Percentiles rank a stretch among this genome's conserved stretches.
These are phyloP conservation scores for Menura novaehollandiae DNA, from an alignment of 2,113 vertebrate genomes.

Conservation along the genomic window DNA sequence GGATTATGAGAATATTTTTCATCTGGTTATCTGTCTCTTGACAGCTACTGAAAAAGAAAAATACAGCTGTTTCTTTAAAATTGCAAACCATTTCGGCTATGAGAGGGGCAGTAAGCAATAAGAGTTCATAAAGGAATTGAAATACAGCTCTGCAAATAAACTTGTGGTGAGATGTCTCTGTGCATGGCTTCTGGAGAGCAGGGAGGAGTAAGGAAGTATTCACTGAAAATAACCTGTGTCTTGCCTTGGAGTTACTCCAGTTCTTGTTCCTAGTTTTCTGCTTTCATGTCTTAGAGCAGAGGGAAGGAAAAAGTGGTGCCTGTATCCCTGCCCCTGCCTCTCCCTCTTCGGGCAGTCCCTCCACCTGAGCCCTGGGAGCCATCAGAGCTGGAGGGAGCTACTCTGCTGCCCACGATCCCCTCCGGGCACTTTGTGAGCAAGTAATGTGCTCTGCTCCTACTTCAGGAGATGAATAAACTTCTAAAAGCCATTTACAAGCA, in stretches of 20 bases:
- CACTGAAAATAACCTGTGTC: neutral
- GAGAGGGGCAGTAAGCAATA: neutral
- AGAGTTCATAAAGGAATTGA: neutral
- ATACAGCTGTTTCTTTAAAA: neutral
- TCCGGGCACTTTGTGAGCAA: fast-evolving
- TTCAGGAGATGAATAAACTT: neutral
- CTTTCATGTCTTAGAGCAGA: neutral
- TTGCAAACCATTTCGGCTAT: neutral
- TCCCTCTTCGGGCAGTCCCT: neutral
- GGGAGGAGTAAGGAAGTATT: neutral
- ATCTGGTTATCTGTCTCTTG: neutral
- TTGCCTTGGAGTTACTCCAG: neutral
- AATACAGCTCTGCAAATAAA: neutral
- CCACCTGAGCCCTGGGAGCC: fast-evolving
- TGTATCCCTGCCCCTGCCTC: neutral
- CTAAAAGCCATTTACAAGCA: neutral
- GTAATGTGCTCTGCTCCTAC: neutral
- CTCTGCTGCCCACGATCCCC: neutral
- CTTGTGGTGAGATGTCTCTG: neutral
- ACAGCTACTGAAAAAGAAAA: neutral
- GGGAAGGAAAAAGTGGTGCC: neutral
- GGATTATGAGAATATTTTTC: neutral
- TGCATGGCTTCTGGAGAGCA: neutral
- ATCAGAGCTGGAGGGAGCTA: neutral
- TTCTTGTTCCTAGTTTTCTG: neutral